phyloP scores from a whole-genome alignment of 2,113 vertebrate species.

The Apodemus speciosus region DNA sequence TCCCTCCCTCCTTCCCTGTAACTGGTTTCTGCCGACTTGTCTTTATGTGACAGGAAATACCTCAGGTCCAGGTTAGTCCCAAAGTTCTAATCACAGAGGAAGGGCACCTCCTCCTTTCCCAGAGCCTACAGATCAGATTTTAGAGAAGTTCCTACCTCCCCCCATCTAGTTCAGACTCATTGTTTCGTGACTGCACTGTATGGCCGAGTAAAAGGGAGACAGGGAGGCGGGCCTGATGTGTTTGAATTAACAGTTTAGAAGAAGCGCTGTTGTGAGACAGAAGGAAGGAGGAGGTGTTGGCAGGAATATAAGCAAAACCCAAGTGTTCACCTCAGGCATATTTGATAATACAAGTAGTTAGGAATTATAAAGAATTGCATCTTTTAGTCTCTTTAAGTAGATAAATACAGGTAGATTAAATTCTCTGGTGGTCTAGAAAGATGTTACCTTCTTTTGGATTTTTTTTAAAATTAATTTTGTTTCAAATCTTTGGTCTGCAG shows the following conservation, averaged over 20 bases:
- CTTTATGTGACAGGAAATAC: background rate
- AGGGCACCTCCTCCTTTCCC: background rate
- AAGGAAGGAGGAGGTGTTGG: background rate
- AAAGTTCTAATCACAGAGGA: background rate
- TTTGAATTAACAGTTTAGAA: conserved; percentile 24
- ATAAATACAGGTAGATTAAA: background rate
- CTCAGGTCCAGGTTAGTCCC: background rate
- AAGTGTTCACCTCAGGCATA: background rate
- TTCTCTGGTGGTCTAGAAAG: background rate
- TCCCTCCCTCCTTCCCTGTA: background rate
- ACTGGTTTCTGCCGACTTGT: background rate
- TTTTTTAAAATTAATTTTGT: background rate
- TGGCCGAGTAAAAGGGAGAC: background rate
- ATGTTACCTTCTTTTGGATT: background rate
- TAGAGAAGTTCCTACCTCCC: background rate
- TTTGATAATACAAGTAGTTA: conserved; percentile 17
- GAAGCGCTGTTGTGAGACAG: background rate
- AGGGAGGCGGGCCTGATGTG: background rate
- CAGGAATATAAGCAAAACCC: background rate
- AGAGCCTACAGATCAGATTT: background rate
- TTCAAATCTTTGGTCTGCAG: background rate
- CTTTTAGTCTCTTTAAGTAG: background rate
- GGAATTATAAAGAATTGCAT: background rate
- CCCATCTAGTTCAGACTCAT: background rate
- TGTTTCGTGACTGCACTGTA: background rate